A percentile compares a stretch with the other conserved stretches of the same genome.
phyloP scores from a whole-genome alignment of 1,140 invertebrate species.

The Orius laevigatus region DNA sequence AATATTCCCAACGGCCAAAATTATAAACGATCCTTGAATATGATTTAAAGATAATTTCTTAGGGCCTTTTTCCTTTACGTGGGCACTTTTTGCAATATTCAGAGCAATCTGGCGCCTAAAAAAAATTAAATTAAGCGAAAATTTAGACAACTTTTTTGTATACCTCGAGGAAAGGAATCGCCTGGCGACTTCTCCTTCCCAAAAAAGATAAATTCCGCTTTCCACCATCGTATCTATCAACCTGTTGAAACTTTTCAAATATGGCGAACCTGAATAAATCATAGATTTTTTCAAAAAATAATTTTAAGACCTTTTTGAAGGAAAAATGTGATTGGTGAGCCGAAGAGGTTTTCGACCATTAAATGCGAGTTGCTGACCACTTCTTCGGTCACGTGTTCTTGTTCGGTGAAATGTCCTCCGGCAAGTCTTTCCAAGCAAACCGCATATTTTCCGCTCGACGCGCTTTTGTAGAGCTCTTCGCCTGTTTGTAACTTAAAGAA shows the following conservation, averaged over 20 bases:
- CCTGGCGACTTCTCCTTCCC: constrained; percentile 18
- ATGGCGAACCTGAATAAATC: constrained; percentile 16
- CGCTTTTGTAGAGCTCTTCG: constrained; percentile 26
- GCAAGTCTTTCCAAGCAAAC: constrained; percentile 35
- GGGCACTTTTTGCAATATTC: too few species aligned
- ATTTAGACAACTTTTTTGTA: too few species aligned
- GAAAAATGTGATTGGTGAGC: constrained; percentile 5
- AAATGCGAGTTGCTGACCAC: constrained; percentile 7
- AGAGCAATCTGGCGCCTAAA: too few species aligned
- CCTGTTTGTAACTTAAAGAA: constrained; percentile 27
- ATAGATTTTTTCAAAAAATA: neutral
- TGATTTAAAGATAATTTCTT: too few species aligned
- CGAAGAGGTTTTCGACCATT: constrained; percentile 11
- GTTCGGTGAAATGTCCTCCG: constrained; percentile 22
- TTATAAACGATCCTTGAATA: too few species aligned
- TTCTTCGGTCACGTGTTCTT: constrained; percentile 7
- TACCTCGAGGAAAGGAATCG: constrained; percentile 11
- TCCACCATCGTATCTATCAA: constrained; percentile 12
- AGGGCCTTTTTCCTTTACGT: too few species aligned
- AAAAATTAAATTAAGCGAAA: too few species aligned
- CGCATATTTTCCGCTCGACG: constrained; percentile 29
- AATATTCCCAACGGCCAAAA: too few species aligned
- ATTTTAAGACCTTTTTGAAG: constrained; percentile 10
- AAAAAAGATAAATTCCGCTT: constrained; percentile 14
- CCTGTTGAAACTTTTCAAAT: constrained; percentile 13